Base-by-base conservation (phyloP, 2,797 vertebrate genomes). In the Diplodus puntazzo region DNA sequence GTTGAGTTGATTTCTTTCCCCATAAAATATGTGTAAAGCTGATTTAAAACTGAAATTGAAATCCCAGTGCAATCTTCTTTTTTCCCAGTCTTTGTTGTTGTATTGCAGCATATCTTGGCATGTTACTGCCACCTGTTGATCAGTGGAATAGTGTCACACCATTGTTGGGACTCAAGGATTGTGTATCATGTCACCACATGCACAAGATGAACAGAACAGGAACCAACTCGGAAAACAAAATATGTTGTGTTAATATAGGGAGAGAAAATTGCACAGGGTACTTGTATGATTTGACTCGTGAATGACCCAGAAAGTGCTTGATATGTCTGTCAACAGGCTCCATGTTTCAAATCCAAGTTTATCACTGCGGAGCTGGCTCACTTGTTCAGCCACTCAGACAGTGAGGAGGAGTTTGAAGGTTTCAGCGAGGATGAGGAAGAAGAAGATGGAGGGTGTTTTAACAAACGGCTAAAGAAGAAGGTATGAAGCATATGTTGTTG, bases 351-450 rank as follows among this genome's bases (percentile, higher is more conserved):
- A 82, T 94, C 97, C 71, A 94, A 93, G 63, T 96, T 94, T 69
- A 96, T 97, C 72, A 97, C 96, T 0, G 93, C 96, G 3, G 96
- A 98, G 76, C 93, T 98, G 75, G 93, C 59, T 48, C 94, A 77
- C 73, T 94, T 97, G 89, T 98, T 99, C 93, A 95, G 95, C 71
- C 97, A 98, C 78, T 97, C 96, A 0, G 98, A 98, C 90, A 97
- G 96, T 21, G 97, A 98, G 80, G 94, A 96, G 74, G 96, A 90
- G 12, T 99, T 99, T 77, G 94, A 97, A 92, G 97, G 98, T 4
- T 99, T 99, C 54, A 13, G 94, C 1, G 90, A 90, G 83, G 86
- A 90, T 1, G 94, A 27, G 27, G 93, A 94, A 42, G 94, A 94
- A 69, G 89, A 88, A 58, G 52, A 68, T 13, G 17, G 50, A 58